Base-by-base conservation (phyloP, 1,140 invertebrate species). In the Plectus sambesii region DNA sequence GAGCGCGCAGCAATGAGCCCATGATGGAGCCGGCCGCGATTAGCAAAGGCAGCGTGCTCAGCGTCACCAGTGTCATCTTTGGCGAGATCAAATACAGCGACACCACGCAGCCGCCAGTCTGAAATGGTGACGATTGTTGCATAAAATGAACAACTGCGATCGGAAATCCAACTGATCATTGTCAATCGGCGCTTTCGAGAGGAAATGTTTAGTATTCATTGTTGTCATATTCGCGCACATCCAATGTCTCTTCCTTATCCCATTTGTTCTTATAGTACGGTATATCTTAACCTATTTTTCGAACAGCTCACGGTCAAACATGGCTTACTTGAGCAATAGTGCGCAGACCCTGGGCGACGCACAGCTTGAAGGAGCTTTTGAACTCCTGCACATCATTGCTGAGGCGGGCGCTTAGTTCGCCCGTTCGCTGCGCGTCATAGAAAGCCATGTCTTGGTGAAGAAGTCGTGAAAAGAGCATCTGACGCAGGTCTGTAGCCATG, bases 331-430 rank as follows among this genome's bases (percentile, higher is more conserved):
- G 87, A 8, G 85, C 82, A 12, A 77, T 68, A 47, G 84, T 86
- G 58, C 84, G 74, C 30, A 93, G 64, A 2, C 89, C 88, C 69
- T 88, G 85, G 3, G 87, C 85, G 47, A 94, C 80, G 38, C 81
- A 82, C 54, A 83, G 78, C 70, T 94, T 94, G 65, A 94, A 94
- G 3, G 84, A 84, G 60, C 87, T 88, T 73, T 96, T 94, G 64
- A 94, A 94, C 62, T 94, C 88, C 72, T 94, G 89, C 17, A 94
- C 82, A 76, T 96, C 89, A 55, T 81, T 79, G 22, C 87, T 90
- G 45, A 94, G 71, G 63, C 84, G 80, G 71, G 85, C 87, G 26
- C 89, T 78, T 38, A 94, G 75, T 73, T 93, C 87, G 9, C 89
- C 88, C 12, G 85, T 87, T 63, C 84, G 80, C 64, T 87, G 81